Percentiles rank a stretch among this genome's conserved stretches.
Evolutionary conservation across 1,140 invertebrate genomes (phyloP).

Genomic region (Drosophila insularis): DNA sequence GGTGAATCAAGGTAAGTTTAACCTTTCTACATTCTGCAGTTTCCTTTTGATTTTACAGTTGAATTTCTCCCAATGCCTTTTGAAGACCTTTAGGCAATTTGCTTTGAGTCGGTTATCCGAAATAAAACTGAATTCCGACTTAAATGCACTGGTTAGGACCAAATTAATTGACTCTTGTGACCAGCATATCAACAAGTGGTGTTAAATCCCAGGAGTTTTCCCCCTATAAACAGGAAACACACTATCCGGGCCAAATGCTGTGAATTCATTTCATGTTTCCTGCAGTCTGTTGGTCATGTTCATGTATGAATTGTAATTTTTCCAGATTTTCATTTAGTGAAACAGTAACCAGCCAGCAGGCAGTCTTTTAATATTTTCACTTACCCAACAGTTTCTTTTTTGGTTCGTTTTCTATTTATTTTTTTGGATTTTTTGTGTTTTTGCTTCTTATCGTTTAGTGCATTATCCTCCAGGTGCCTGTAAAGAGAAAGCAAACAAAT

Average conservation of each 20-base stretch:
- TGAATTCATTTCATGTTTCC: neutral
- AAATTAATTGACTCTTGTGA: neutral
- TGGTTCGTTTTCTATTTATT: neutral
- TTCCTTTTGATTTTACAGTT: too few species aligned
- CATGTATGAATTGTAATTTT: constrained; percentile 1
- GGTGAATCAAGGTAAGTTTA: too few species aligned
- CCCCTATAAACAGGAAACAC: neutral
- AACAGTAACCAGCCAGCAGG: neutral
- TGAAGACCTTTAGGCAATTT: too few species aligned
- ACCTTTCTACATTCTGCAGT: too few species aligned
- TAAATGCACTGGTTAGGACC: too few species aligned
- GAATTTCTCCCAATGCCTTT: too few species aligned
- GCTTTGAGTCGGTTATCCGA: too few species aligned
- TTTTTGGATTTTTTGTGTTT: neutral
- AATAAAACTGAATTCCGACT: neutral
- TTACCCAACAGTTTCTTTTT: neutral
- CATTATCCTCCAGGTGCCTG: constrained; percentile 32
- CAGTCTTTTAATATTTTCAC: constrained; percentile 1
- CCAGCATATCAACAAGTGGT: neutral
- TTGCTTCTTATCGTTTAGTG: constrained; percentile 26
- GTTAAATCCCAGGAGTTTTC: neutral
- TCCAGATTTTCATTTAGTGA: neutral
- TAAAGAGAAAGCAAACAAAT: constrained; percentile 35
- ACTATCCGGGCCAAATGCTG: neutral
- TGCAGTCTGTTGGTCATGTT: constrained; percentile 5